phyloP scores from a whole-genome alignment of 53 echinoderm and acorn worm species.

The Patiria pectinifera region DNA sequence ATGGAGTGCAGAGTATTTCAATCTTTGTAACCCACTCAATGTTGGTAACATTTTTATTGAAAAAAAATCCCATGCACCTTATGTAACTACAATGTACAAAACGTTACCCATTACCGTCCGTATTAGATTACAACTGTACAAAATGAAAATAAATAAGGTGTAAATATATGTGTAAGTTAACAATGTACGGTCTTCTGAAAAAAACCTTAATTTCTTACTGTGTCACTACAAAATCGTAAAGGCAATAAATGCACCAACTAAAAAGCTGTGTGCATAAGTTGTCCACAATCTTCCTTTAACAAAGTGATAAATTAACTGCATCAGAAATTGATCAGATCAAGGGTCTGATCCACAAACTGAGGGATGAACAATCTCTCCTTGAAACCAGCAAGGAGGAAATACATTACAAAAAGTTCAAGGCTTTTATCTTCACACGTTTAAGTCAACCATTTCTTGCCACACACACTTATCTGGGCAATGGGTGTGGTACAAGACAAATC shows the following conservation, averaged over 20 bases:
- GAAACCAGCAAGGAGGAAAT: constrained; percentile 53
- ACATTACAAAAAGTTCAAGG: neutral
- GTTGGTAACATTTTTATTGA: neutral
- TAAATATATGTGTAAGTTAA: neutral
- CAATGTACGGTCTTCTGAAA: too few species aligned
- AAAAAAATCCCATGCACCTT: neutral
- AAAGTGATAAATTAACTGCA: neutral
- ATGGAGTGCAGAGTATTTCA: neutral
- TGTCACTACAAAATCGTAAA: neutral
- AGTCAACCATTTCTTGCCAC: neutral
- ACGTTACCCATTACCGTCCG: neutral
- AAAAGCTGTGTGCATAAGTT: neutral
- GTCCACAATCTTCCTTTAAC: neutral
- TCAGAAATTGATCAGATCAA: neutral
- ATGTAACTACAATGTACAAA: neutral
- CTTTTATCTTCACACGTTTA: neutral
- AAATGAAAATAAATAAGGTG: constrained; percentile 3
- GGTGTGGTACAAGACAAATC: too few species aligned
- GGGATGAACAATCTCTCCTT: constrained; percentile 9
- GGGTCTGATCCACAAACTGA: neutral
- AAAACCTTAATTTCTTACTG: neutral
- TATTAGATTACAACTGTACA: neutral
- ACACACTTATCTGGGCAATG: neutral
- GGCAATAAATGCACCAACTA: neutral
- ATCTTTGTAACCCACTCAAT: neutral